Evolutionary conservation across 2,113 vertebrate genomes (phyloP).

Genomic region (Phoxinus phoxinus): DNA sequence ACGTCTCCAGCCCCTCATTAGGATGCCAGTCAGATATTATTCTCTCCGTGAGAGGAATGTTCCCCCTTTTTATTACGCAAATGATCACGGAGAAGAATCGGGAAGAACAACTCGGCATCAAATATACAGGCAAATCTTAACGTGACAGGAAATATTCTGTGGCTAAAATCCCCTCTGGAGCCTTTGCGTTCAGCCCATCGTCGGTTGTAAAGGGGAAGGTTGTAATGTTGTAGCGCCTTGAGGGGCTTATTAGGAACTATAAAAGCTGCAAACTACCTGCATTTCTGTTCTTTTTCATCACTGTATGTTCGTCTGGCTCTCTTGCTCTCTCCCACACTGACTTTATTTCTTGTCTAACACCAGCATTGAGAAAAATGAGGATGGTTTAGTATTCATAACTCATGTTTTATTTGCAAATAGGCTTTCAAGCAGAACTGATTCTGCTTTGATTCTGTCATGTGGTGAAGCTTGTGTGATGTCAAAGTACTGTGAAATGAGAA

Average conservation of each 20-base stretch:
- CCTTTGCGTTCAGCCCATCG: constrained; percentile 55
- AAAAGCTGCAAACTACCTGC: constrained; percentile 76
- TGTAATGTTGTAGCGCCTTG: constrained; percentile 72
- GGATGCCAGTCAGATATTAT: constrained; percentile 66
- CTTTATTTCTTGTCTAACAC: constrained; percentile 51
- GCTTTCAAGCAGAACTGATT: constrained; percentile 72
- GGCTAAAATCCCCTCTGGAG: constrained; percentile 48
- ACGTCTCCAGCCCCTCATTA: constrained; percentile 61
- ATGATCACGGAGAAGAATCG: constrained; percentile 64
- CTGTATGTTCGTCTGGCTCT: constrained; percentile 57
- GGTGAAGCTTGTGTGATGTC: constrained; percentile 48
- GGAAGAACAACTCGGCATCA: constrained; percentile 63
- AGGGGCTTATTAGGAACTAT: constrained; percentile 79
- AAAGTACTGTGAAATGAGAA: constrained; percentile 44
- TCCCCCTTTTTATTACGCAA: constrained; percentile 65
- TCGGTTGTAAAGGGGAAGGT: constrained; percentile 74
- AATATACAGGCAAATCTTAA: constrained; percentile 72
- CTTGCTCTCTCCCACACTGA: constrained; percentile 59
- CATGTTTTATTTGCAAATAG: constrained; percentile 77
- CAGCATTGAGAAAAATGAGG: constrained; percentile 66
- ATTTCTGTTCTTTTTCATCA: constrained; percentile 76
- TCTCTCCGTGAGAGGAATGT: constrained; percentile 64
- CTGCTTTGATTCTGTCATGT: constrained; percentile 67
- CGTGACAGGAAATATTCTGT: constrained; percentile 53
- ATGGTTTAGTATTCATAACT: constrained; percentile 70